These are phyloP conservation scores for Acanthornis magna DNA, from an alignment of 2,797 vertebrate genomes.

Conservation along the genomic window DNA sequence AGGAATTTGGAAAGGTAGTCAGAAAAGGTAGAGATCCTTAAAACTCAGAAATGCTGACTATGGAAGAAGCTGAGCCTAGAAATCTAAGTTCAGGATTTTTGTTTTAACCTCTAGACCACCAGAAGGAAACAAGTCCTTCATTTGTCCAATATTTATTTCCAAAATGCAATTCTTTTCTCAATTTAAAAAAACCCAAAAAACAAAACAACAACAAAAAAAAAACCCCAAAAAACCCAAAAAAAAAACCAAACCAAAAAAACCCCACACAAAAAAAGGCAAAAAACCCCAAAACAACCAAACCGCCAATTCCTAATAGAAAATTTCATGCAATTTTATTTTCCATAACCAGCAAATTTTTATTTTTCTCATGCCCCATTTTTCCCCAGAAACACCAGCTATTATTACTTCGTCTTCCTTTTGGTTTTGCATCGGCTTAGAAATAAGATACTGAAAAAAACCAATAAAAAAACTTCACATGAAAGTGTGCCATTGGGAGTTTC, in stretches of 20 bases:
- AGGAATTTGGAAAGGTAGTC: neutral
- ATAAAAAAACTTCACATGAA: neutral
- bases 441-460: neutral
- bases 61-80: neutral
- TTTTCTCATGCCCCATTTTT: neutral
- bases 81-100: neutral
- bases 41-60: neutral
- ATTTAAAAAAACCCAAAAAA: neutral
- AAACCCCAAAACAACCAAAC: neutral
- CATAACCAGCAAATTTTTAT: neutral
- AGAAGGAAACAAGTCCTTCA: neutral
- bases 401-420: neutral
- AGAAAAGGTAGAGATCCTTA: neutral
- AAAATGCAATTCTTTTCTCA: neutral
- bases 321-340: neutral
- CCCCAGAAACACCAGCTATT: neutral
- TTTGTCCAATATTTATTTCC: neutral
- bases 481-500: neutral
- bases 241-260: neutral
- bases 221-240: no score
- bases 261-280: neutral
- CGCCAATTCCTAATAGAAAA: neutral
- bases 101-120: neutral
- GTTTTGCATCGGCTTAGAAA: neutral
- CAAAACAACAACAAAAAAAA: neutral